Base-by-base conservation (phyloP, 2,113 vertebrate species). In the Calyptomena viridis region DNA sequence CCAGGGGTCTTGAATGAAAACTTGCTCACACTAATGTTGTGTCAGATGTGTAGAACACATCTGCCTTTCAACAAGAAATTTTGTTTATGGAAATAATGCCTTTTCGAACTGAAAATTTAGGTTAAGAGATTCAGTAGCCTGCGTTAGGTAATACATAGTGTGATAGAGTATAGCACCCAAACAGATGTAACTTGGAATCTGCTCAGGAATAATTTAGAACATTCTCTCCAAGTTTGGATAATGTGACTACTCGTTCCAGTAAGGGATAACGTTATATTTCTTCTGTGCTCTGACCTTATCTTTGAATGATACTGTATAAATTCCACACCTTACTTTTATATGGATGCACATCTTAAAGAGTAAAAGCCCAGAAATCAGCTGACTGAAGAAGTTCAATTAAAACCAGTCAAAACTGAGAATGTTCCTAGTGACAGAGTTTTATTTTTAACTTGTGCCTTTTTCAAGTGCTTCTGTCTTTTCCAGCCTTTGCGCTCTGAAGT, bases 1-100 rank as follows among this genome's bases (percentile, higher is more conserved):
- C 46, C 8, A 8, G 1, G 11, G 63, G 28, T 33, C 46, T 62
- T 0, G 0, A 7, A 3, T 49, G 66, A 87, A 73, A 73, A 74
- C 49, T 83, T 42, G 12, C 17, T 77, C 17, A 22, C 0, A 0
- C 25, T 67, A 28, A 5, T 14, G 6, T 73, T 74, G 31, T 86
- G 33, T 44, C 53, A 47, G 50, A 53, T 69, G 25, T 31, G 19
- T 77, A 22, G 28, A 40, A 39, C n/a, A 40, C 5, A 58, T 50
- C 55, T 93, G 17, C 35, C n/a, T 88, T 84, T 86, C 60, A 62
- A 69, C 14, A 80, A 71, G 42, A 35, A 59, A 25, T 56, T 81
- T 21, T 63, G 12, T 62, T 89, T 78, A n/a, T 86, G 76, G 35
- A 67, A 84, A 77, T 46, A 47, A 50, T 67, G 44, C 24, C 40